Conservation (phyloP, 2,797 vertebrate genomes). For the Pseudochirops cupreus region DNA sequence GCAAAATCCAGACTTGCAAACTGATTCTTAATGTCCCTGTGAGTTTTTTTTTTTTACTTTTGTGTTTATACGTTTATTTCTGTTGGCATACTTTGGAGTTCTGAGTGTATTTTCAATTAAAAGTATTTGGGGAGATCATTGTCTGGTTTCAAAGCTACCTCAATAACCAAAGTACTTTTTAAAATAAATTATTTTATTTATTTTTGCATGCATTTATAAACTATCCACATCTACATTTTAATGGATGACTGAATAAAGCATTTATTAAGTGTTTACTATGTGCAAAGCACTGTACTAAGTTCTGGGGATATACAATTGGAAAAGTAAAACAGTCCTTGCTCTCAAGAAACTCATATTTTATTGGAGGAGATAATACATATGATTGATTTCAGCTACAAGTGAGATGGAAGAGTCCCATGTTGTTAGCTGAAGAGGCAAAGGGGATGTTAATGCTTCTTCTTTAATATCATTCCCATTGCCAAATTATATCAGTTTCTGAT, state of each 20-base stretch:
- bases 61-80: background rate
- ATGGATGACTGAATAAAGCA: background rate
- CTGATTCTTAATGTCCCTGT: background rate
- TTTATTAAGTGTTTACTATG: background rate
- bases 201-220: background rate
- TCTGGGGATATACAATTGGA: background rate
- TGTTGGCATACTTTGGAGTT: background rate
- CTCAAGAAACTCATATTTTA: background rate
- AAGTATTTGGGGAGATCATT: background rate
- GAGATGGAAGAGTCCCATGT: background rate
- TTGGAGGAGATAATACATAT: background rate
- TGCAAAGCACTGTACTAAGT: background rate
- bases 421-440: background rate
- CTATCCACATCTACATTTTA: background rate
- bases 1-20: background rate
- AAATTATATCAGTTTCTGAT: background rate
- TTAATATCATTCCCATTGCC: background rate
- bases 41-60: background rate
- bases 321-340: background rate
- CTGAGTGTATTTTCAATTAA: background rate
- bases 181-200: background rate
- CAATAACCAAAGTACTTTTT: background rate
- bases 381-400: background rate
- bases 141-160: background rate
- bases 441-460: background rate